phyloP scores from a whole-genome alignment of 2,888 invertebrate genomes.

The Buathra laborator region DNA sequence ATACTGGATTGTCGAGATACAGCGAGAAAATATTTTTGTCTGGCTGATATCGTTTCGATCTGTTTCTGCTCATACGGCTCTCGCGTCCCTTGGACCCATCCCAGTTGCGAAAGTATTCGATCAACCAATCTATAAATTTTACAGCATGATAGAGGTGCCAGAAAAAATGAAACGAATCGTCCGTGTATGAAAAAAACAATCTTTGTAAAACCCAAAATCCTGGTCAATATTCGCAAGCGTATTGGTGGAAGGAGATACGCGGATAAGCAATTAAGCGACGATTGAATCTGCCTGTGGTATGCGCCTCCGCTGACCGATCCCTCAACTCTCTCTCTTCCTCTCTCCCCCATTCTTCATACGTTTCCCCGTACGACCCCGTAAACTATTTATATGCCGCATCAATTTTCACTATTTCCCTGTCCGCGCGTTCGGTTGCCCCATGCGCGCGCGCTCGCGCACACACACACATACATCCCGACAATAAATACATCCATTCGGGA shows the following conservation, averaged over 20 bases:
- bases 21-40: background rate
- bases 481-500: slow-evolving; percentile 31
- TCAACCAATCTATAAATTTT: slow-evolving; percentile 7
- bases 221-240: slow-evolving; percentile 75
- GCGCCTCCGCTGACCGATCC: slow-evolving; percentile 52
- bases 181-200: slow-evolving; percentile 59
- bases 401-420: slow-evolving; percentile 72
- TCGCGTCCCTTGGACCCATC: background rate
- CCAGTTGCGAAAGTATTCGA: slow-evolving; percentile 7
- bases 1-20: background rate
- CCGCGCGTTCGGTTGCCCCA: slow-evolving; percentile 21
- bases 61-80: background rate
- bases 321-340: slow-evolving; percentile 15
- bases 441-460: background rate
- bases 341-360: slow-evolving; percentile 28
- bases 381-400: slow-evolving; percentile 79
- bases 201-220: slow-evolving; percentile 75
- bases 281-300: slow-evolving; percentile 76
- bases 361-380: slow-evolving; percentile 69
- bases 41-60: background rate
- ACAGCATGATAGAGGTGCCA: slow-evolving; percentile 13
- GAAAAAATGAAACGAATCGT: slow-evolving; percentile 38
- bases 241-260: slow-evolving; percentile 51
- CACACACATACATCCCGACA: background rate
- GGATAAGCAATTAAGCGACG: slow-evolving; percentile 81